These are phyloP conservation scores for Strix uralensis DNA, from an alignment of 2,113 vertebrate species.

Conservation along the genomic window DNA sequence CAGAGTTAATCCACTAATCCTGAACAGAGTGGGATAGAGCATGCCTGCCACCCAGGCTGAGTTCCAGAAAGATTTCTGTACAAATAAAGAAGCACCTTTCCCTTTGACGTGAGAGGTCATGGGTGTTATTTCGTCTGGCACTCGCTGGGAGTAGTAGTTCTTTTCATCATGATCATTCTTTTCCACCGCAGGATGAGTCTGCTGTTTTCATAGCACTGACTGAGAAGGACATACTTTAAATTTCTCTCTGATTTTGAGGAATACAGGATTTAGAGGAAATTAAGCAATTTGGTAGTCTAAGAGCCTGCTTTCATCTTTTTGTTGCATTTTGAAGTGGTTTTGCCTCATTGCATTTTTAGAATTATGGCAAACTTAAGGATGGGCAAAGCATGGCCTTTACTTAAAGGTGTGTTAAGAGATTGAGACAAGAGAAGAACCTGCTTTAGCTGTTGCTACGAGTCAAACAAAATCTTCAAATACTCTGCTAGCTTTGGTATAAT, in stretches of 20 bases:
- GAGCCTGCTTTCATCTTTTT: background rate
- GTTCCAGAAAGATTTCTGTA: constrained; percentile 85
- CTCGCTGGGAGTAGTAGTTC: background rate
- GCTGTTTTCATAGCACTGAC: constrained; percentile 6
- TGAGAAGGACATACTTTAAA: background rate
- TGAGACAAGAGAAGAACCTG: background rate
- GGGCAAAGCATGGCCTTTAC: background rate
- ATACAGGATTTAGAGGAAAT: background rate
- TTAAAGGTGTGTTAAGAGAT: background rate
- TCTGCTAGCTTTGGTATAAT: background rate
- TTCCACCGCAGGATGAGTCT: constrained; percentile 31
- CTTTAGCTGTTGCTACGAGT: background rate
- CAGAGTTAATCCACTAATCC: constrained; percentile 91
- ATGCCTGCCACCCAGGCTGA: constrained; percentile 82
- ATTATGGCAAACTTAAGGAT: background rate
- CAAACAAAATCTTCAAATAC: background rate
- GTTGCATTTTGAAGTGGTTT: background rate
- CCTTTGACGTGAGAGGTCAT: constrained; percentile 77
- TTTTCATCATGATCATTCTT: constrained; percentile 14
- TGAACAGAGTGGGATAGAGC: constrained; percentile 76
- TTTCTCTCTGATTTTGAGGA: background rate
- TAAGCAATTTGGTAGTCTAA: background rate
- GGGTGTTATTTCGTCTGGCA: constrained; percentile 30
- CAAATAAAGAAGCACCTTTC: constrained; percentile 85
- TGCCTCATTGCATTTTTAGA: background rate